These are phyloP conservation scores for Trachythela sp. DNA, from an alignment of 64 coral and sea anemone species.

Conservation along the genomic window DNA sequence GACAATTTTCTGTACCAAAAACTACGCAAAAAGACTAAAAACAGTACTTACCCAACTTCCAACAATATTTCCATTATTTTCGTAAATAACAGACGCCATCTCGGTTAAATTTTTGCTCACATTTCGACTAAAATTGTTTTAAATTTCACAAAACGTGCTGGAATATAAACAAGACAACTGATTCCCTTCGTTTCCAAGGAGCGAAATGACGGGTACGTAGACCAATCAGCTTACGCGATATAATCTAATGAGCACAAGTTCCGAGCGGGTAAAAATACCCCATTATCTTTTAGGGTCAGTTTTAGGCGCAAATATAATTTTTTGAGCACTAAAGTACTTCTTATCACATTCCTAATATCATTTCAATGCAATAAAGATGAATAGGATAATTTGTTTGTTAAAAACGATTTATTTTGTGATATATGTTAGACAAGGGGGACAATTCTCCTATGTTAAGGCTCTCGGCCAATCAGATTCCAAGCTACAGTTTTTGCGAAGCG, in stretches of 20 bases:
- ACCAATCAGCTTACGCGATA: background rate
- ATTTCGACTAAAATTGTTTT: background rate
- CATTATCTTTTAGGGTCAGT: background rate
- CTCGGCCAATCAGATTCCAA: background rate
- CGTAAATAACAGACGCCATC: slow-evolving; percentile 9
- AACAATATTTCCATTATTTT: background rate
- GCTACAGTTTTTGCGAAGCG: background rate
- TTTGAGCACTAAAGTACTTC: background rate
- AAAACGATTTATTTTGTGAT: no score
- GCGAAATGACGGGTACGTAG: background rate
- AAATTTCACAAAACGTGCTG: background rate
- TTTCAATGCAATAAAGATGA: background rate
- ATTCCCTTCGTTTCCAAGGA: background rate
- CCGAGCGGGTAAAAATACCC: background rate
- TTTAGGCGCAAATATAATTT: background rate
- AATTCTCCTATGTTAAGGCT: background rate
- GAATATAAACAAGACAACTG: background rate
- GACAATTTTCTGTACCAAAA: no score
- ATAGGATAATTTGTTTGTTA: no score
- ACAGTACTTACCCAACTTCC: slow-evolving; percentile 26
- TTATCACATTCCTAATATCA: background rate
- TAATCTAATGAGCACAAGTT: background rate
- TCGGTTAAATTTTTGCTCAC: background rate
- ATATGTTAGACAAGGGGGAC: background rate
- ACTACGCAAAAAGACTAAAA: slow-evolving; percentile 59